phyloP scores from a whole-genome alignment of 2,797 vertebrate species.

The Vipera ursinii region DNA sequence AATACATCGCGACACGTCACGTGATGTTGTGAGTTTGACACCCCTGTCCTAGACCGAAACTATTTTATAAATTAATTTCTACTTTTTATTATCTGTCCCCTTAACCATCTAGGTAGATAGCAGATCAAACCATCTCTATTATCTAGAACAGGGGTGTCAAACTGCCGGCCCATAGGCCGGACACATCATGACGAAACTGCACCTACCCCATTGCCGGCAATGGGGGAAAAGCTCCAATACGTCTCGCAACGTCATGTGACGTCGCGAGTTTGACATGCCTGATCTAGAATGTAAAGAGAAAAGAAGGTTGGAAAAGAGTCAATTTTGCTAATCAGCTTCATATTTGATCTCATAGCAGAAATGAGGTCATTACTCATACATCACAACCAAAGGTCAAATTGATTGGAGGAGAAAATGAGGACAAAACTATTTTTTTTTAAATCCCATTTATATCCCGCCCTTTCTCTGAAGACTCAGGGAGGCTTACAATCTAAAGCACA shows the following conservation, averaged over 20 bases:
- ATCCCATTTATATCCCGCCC: too few species aligned
- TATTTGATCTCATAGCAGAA: background rate
- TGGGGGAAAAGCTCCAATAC: too few species aligned
- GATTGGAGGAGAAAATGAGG: background rate
- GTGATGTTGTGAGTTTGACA: too few species aligned
- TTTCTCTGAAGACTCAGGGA: too few species aligned
- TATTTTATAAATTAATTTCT: constrained; percentile 10
- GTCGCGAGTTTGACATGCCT: too few species aligned
- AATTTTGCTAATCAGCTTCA: background rate
- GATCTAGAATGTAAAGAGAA: background rate
- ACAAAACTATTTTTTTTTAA: background rate
- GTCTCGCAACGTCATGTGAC: too few species aligned
- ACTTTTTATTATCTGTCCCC: background rate
- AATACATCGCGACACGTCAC: background rate
- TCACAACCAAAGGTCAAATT: constrained; percentile 21
- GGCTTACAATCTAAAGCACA: too few species aligned
- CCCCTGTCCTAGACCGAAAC: background rate
- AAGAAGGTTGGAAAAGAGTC: background rate
- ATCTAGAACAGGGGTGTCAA: background rate
- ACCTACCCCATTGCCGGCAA: too few species aligned
- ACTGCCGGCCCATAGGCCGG: too few species aligned
- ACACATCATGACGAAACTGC: too few species aligned
- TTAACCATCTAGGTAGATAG: background rate
- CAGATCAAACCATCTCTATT: background rate
- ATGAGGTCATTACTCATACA: background rate